phyloP scores from a whole-genome alignment of 2,797 vertebrate species.

The Aeoliscus strigatus region DNA sequence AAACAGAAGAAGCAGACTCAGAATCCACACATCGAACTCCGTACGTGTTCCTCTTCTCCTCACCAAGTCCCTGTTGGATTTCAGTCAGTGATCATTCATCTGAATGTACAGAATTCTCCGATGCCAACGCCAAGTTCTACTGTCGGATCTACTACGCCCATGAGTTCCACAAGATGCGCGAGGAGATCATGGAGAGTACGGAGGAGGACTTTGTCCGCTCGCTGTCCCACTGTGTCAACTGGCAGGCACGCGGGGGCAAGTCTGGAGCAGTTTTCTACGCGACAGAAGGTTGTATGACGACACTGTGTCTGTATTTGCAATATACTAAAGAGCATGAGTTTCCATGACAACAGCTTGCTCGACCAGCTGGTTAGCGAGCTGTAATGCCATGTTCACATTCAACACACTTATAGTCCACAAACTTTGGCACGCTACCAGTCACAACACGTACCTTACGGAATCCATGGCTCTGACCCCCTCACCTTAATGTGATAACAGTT shows the following conservation, averaged over 20 bases:
- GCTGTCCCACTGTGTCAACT: conserved; percentile 93
- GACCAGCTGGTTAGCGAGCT: too few relatives aligned
- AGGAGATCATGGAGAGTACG: conserved; percentile 89
- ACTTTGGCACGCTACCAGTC: too few relatives aligned
- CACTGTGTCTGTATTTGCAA: too few relatives aligned
- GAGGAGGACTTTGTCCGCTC: conserved; percentile 96
- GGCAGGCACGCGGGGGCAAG: conserved; percentile 96
- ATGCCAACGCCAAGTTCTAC: conserved; percentile 96
- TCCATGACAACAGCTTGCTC: too few relatives aligned
- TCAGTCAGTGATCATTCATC: neutral
- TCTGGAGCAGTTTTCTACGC: conserved; percentile 97
- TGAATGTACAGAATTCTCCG: conserved; percentile 85
- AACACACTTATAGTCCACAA: too few relatives aligned
- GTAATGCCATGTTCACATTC: too few relatives aligned
- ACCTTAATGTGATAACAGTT: too few relatives aligned
- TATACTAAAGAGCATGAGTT: too few relatives aligned
- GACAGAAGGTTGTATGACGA: conserved; percentile 80
- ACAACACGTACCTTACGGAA: too few relatives aligned
- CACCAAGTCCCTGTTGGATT: neutral
- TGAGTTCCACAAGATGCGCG: conserved; percentile 95
- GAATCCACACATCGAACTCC: conserved; percentile 95
- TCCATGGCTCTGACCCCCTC: too few relatives aligned
- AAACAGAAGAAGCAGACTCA: conserved; percentile 88
- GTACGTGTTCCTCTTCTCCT: conserved; percentile 72
- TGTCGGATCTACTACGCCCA: conserved; percentile 96